A percentile compares a stretch with the other conserved stretches of the same genome.
Conservation (phyloP, 2,888 invertebrate genomes). For the Punctoribates punctum region DNA sequence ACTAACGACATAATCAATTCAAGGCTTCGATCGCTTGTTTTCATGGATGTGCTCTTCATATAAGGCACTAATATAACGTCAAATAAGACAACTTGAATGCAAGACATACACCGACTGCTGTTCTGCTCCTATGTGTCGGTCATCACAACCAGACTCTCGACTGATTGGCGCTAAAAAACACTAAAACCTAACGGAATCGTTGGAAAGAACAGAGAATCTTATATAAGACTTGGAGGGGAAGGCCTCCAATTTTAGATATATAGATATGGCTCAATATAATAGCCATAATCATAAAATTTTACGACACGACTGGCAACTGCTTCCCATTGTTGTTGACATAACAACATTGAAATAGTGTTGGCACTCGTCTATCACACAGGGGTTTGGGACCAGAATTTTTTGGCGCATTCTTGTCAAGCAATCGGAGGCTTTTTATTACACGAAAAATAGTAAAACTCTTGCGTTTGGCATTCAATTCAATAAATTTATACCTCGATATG, state of each 20-base stretch:
- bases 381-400: not conserved
- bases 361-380: not conserved
- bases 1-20: slow-evolving; percentile 17
- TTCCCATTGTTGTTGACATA: slow-evolving; percentile 1
- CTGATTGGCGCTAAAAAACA: not conserved
- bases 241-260: not conserved
- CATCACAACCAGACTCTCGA: not conserved
- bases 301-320: slow-evolving; percentile 5
- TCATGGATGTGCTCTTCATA: not conserved
- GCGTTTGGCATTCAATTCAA: not conserved
- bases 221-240: not conserved
- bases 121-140: not conserved
- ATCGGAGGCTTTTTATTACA: not conserved
- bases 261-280: slow-evolving; percentile 23
- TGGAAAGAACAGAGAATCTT: not conserved
- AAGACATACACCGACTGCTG: not conserved
- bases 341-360: not conserved
- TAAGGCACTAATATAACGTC: not conserved
- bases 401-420: not conserved
- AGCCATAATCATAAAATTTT: slow-evolving; percentile 29
- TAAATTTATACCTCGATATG: not conserved
- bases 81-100: slow-evolving; percentile 8
- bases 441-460: not conserved
- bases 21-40: not conserved
- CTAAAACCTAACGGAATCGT: not conserved